Conservation (phyloP, 2,888 invertebrate genomes). For the Pachydiplax longipennis region DNA sequence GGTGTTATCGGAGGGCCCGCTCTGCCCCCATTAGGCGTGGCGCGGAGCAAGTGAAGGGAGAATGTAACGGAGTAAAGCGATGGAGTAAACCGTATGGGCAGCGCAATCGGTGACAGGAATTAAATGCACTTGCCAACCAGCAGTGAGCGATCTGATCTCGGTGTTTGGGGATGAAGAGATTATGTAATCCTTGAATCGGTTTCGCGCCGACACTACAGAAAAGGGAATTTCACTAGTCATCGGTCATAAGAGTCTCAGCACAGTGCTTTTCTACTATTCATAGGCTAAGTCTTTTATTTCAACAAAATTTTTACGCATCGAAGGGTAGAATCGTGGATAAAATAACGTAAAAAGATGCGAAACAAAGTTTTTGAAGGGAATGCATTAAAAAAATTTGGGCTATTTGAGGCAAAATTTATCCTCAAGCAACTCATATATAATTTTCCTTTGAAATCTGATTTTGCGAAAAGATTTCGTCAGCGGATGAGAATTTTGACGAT, state of each 20-base stretch:
- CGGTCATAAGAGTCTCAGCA: background rate
- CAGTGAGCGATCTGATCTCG: background rate
- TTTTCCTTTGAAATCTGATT: too few species aligned
- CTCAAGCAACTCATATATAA: too few species aligned
- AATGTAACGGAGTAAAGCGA: background rate
- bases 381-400: too few species aligned
- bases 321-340: too few species aligned
- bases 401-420: too few species aligned
- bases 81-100: background rate
- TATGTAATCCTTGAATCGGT: background rate
- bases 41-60: constrained; percentile 36
- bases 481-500: too few species aligned
- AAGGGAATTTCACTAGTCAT: background rate
- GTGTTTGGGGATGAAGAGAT: background rate
- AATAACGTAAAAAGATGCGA: too few species aligned
- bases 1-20: constrained; percentile 17
- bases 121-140: constrained; percentile 20
- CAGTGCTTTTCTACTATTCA: too few species aligned
- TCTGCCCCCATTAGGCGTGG: background rate
- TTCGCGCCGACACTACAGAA: background rate
- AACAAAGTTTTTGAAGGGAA: too few species aligned
- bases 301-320: too few species aligned
- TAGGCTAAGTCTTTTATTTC: too few species aligned
- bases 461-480: too few species aligned
- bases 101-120: constrained; percentile 10